These are phyloP conservation scores for Heliconius himera DNA, from an alignment of 1,140 invertebrate genomes.

Conservation along the genomic window DNA sequence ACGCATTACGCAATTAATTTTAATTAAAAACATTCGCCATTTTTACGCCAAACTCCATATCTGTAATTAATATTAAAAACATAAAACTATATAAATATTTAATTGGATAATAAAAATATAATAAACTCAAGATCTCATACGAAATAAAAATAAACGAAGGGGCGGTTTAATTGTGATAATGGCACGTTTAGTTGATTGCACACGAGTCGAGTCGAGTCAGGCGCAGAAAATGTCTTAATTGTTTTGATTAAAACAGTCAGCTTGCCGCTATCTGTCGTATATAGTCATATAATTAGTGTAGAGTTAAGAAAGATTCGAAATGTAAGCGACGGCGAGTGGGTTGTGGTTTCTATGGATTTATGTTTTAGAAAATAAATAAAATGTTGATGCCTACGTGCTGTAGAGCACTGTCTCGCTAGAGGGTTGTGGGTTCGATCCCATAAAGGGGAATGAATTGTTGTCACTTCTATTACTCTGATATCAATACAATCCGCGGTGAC, in stretches of 20 bases:
- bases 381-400: too few relatives aligned
- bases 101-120: slow-evolving; percentile 5
- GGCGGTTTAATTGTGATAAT: slow-evolving; percentile 20
- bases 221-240: slow-evolving; percentile 33
- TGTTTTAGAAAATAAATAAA: not conserved
- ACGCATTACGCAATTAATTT: not conserved
- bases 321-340: not conserved
- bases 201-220: not conserved
- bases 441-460: too few relatives aligned
- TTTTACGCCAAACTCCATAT: not conserved
- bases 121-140: slow-evolving; percentile 3
- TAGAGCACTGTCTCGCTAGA: too few relatives aligned
- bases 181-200: slow-evolving; percentile 22
- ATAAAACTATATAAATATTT: not conserved
- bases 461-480: too few relatives aligned
- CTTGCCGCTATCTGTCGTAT: not conserved
- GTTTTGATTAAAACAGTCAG: slow-evolving; percentile 31
- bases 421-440: too few relatives aligned
- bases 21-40: not conserved
- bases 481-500: too few relatives aligned
- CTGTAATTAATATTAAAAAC: not conserved
- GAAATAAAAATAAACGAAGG: slow-evolving; percentile 18
- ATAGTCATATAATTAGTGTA: not conserved
- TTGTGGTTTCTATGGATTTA: not conserved
- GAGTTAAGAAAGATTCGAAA: not conserved